phyloP scores from a whole-genome alignment of 1,140 invertebrate species.

The Drosophila triauraria region DNA sequence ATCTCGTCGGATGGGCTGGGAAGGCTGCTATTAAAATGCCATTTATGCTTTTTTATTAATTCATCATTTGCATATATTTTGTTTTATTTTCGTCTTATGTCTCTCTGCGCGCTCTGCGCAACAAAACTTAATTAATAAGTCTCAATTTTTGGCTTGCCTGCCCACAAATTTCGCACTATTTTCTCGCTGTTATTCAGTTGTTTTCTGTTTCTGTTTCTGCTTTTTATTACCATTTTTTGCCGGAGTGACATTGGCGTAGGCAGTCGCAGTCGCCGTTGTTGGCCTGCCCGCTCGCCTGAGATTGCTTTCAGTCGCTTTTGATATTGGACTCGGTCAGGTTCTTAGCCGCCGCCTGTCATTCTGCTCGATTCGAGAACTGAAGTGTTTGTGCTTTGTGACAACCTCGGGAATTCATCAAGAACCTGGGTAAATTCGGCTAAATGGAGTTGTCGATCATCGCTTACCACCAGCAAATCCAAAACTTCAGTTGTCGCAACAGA shows the following conservation, averaged over 20 bases:
- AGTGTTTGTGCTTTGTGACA: conserved; percentile 32
- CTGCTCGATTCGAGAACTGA: conserved; percentile 35
- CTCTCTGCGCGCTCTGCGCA: conserved; percentile 40
- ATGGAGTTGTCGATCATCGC: conserved; percentile 71
- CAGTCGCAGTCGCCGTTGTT: conserved; percentile 59
- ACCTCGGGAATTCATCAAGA: conserved; percentile 15
- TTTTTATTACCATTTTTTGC: conserved; percentile 38
- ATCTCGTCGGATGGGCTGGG: conserved; percentile 4
- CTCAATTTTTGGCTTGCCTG: conserved; percentile 71
- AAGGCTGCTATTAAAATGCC: conserved; percentile 74
- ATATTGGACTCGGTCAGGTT: conserved; percentile 73
- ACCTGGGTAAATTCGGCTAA: conserved; percentile 46
- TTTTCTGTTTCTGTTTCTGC: conserved; percentile 1
- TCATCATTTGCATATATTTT: conserved; percentile 76
- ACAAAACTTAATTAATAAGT: conserved; percentile 81
- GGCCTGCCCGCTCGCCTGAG: conserved; percentile 20
- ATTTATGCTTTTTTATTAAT: conserved; percentile 75
- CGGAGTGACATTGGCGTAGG: conserved; percentile 78
- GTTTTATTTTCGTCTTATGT: conserved; percentile 54
- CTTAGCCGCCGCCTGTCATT: conserved; percentile 70
- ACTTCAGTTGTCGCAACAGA: conserved; percentile 41
- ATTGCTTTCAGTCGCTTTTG: conserved; percentile 41
- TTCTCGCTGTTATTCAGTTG: conserved; percentile 40
- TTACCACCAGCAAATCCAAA: conserved; percentile 5
- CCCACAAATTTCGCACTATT: conserved; percentile 80